Evolutionary conservation across 2,113 vertebrate species (phyloP).

Genomic region (Egretta garzetta): DNA sequence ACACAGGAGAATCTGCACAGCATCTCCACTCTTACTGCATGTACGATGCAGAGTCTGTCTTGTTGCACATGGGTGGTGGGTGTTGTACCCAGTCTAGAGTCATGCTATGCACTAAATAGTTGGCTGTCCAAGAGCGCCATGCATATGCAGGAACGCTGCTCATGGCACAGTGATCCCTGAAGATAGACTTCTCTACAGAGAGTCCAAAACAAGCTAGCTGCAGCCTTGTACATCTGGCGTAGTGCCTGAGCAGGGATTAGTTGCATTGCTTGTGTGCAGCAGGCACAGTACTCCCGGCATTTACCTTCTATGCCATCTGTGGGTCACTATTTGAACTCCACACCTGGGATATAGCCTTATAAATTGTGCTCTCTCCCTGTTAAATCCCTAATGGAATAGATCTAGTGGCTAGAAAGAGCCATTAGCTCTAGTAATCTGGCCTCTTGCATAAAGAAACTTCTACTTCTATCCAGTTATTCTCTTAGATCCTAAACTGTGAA

Average conservation of each 20-base stretch:
- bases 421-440: background rate
- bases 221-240: background rate
- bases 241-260: background rate
- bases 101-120: background rate
- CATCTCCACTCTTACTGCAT: background rate
- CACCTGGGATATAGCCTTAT: background rate
- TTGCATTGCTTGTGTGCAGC: background rate
- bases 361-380: background rate
- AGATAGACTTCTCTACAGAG: background rate
- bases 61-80: background rate
- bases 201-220: background rate
- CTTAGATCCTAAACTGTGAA: background rate
- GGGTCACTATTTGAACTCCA: background rate
- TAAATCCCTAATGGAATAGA: background rate
- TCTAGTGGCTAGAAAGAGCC: background rate
- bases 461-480: background rate
- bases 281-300: background rate
- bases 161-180: background rate
- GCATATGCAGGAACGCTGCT: background rate
- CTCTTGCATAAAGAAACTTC: background rate
- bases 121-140: background rate
- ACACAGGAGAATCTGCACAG: background rate
- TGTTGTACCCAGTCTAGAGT: background rate
- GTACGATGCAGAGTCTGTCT: accelerated
- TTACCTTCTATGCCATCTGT: background rate